A percentile compares a stretch with the other conserved stretches of the same genome.
Evolutionary conservation across 1,140 invertebrate species (phyloP).

Genomic region (Lethrus apterus): DNA sequence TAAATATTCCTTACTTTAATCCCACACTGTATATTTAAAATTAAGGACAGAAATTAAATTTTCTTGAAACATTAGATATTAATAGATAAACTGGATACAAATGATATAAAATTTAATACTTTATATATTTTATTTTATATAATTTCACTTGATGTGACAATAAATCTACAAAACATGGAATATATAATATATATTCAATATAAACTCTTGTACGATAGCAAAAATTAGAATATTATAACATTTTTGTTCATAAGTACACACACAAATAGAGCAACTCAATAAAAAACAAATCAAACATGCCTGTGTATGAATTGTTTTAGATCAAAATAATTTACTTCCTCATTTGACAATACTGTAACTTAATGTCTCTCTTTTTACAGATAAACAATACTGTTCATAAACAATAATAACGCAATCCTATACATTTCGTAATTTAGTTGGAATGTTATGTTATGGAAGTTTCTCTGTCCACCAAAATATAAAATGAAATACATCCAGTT

Average conservation of each 20-base stretch:
- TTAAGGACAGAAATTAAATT: too few species aligned
- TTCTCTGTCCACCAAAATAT: too few species aligned
- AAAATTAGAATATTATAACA: constrained; percentile 39
- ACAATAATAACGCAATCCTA: constrained; percentile 3
- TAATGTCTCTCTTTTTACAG: too few species aligned
- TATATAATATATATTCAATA: constrained; percentile 36
- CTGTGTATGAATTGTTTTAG: background rate
- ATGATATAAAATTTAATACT: background rate
- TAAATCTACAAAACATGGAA: constrained; percentile 41
- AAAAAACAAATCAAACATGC: constrained; percentile 23
- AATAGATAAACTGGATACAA: too few species aligned
- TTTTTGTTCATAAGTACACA: constrained; percentile 38
- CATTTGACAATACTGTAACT: constrained; percentile 2
- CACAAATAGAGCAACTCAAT: constrained; percentile 29
- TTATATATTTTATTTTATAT: constrained; percentile 24
- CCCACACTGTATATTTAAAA: too few species aligned
- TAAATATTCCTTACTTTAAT: too few species aligned
- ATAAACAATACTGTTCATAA: background rate
- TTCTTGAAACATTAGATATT: too few species aligned
- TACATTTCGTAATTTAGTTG: constrained; percentile 5
- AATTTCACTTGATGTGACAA: constrained; percentile 28
- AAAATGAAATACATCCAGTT: too few species aligned
- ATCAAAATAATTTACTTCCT: constrained; percentile 3
- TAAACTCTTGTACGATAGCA: constrained; percentile 40
- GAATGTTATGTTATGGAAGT: constrained; percentile 7